Conservation (phyloP, 2,797 vertebrate species). For the Macroramphosus scolopax region DNA sequence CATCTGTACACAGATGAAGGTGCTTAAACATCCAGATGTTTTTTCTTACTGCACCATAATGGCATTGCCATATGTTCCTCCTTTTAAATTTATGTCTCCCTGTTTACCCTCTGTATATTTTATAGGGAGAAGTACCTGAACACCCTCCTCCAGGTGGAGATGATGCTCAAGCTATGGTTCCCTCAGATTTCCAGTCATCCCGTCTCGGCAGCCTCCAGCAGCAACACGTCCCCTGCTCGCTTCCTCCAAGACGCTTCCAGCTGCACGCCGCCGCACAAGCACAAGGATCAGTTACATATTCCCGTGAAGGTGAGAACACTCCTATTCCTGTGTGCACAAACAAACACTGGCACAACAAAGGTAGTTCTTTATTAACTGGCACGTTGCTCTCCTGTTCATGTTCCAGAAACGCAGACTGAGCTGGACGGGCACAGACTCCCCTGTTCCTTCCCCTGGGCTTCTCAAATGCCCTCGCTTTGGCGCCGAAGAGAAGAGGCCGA, state of each 20-base stretch:
- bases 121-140: constrained; percentile 86
- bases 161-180: constrained; percentile 93
- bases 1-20: too few species aligned
- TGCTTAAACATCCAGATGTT: constrained; percentile 13
- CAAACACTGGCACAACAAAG: neutral
- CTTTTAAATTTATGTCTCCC: neutral
- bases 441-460: constrained; percentile 53
- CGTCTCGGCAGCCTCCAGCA: constrained; percentile 33
- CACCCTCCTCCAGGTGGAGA: constrained; percentile 91
- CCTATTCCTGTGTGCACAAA: constrained; percentile 1
- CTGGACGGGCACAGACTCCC: constrained; percentile 75
- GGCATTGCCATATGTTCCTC: constrained; percentile 1
- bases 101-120: neutral
- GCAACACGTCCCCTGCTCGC: constrained; percentile 33
- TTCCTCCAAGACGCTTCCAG: constrained; percentile 34
- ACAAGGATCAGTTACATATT: constrained; percentile 71
- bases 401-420: constrained; percentile 77
- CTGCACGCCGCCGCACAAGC: constrained; percentile 68
- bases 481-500: constrained; percentile 37
- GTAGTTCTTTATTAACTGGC: constrained; percentile 1
- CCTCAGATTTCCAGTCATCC: constrained; percentile 77
- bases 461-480: constrained; percentile 53
- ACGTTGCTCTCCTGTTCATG: constrained; percentile 21
- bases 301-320: constrained; percentile 66
- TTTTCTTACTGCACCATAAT: neutral